These are phyloP conservation scores for Oreochromis tanganicae DNA, from an alignment of 2,113 vertebrate genomes.

Conservation along the genomic window DNA sequence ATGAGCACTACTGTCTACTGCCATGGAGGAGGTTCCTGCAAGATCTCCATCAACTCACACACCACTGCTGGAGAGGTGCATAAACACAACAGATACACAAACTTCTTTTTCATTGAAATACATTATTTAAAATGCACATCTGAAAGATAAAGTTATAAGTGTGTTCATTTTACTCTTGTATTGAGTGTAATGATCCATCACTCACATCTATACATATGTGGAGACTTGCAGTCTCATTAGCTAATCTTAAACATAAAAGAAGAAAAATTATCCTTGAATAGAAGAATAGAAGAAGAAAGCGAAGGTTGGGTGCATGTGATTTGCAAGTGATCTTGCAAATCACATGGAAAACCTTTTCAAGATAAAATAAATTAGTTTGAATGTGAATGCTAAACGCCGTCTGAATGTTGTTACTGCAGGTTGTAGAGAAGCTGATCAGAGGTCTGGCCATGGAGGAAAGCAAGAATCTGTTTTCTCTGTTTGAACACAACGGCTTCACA, in stretches of 20 bases:
- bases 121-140: background rate
- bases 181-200: background rate
- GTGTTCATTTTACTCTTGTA: background rate
- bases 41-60: conserved; percentile 93
- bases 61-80: conserved; percentile 88
- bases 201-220: background rate
- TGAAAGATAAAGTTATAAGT: background rate
- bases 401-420: conserved; percentile 66
- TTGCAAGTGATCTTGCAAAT: background rate
- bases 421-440: conserved; percentile 96
- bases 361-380: background rate
- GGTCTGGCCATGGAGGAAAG: conserved; percentile 98
- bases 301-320: background rate
- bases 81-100: background rate
- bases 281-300: background rate
- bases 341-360: background rate
- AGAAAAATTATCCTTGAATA: background rate
- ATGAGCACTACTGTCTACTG: conserved; percentile 93
- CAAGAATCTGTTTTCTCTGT: conserved; percentile 97
- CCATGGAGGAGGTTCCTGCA: conserved; percentile 89
- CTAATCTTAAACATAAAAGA: background rate
- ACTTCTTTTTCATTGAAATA: background rate
- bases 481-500: conserved; percentile 85
- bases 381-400: background rate
- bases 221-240: background rate